phyloP scores from a whole-genome alignment of 2,797 vertebrate species.

The Monodelphis domestica region DNA sequence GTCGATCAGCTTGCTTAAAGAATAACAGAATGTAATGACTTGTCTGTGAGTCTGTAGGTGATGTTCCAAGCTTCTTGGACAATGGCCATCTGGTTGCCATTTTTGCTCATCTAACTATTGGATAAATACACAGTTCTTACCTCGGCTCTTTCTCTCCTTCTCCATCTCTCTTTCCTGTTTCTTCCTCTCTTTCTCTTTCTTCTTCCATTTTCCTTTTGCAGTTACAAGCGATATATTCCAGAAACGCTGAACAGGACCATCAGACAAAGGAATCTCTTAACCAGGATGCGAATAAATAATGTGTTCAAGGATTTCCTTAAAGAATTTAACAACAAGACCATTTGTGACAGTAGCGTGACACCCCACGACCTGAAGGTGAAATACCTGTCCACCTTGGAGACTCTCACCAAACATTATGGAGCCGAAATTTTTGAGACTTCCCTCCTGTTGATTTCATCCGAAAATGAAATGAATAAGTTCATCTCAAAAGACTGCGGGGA shows the following conservation, averaged over 20 bases:
- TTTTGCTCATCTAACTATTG: background rate
- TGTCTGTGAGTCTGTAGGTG: background rate
- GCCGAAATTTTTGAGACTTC: conserved; percentile 90
- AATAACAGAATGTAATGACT: background rate
- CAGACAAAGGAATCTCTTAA: conserved; percentile 95
- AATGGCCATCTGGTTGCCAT: background rate
- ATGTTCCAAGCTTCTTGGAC: background rate
- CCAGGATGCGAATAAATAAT: conserved; percentile 95
- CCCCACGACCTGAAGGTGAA: conserved; percentile 96
- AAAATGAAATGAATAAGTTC: conserved; percentile 87
- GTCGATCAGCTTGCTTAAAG: background rate
- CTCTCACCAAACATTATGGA: conserved; percentile 92
- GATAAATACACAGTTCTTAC: background rate
- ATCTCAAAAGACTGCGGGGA: conserved; percentile 77
- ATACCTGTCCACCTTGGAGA: conserved; percentile 96
- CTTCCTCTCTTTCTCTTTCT: background rate
- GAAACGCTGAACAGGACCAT: conserved; percentile 94
- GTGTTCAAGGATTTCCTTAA: conserved; percentile 98
- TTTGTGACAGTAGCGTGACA: conserved; percentile 93
- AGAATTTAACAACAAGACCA: conserved; percentile 96
- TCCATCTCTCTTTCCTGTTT: background rate
- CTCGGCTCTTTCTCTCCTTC: background rate
- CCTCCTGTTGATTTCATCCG: conserved; percentile 87
- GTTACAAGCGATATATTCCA: conserved; percentile 96
- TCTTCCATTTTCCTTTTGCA: conserved; percentile 72